phyloP scores from a whole-genome alignment of 2,797 vertebrate genomes.

The Sparus aurata region DNA sequence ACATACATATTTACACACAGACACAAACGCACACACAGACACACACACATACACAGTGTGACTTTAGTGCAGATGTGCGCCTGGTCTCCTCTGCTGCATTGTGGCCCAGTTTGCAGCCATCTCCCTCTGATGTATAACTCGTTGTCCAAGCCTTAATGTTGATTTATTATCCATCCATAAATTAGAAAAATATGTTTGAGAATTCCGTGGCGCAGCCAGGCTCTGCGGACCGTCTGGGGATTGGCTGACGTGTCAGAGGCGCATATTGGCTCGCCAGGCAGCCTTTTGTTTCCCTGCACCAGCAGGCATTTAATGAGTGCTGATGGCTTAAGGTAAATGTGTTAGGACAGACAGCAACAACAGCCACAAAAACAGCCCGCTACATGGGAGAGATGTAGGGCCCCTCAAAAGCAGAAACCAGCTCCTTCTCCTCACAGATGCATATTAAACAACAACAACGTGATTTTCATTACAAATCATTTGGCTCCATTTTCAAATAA shows the following conservation, averaged over 20 bases:
- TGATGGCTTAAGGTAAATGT: constrained; percentile 99
- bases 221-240: constrained; percentile 97
- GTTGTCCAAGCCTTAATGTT: constrained; percentile 99
- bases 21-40: constrained; percentile 25
- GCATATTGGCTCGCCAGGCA: constrained; percentile 98
- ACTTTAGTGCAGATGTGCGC: constrained; percentile 83
- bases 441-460: constrained; percentile 45
- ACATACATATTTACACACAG: constrained; percentile 61
- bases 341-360: constrained; percentile 98
- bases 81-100: constrained; percentile 88
- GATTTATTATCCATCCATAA: constrained; percentile 99
- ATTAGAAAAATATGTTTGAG: constrained; percentile 99
- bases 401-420: constrained; percentile 57
- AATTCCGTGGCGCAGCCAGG: constrained; percentile 97
- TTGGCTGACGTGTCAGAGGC: constrained; percentile 99
- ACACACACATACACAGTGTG: constrained; percentile 52
- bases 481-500: constrained; percentile 40
- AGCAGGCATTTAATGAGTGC: constrained; percentile 99
- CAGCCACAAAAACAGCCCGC: constrained; percentile 82
- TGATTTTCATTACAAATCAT: constrained; percentile 33
- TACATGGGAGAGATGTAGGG: constrained; percentile 73
- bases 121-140: constrained; percentile 99
- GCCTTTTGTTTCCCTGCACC: constrained; percentile 98
- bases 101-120: constrained; percentile 96
- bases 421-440: constrained; percentile 43